Evolutionary conservation across 2,113 vertebrate species (phyloP), one percentile per base, ranked within the genome.

Genomic region (Toxotes jaculatrix): DNA sequence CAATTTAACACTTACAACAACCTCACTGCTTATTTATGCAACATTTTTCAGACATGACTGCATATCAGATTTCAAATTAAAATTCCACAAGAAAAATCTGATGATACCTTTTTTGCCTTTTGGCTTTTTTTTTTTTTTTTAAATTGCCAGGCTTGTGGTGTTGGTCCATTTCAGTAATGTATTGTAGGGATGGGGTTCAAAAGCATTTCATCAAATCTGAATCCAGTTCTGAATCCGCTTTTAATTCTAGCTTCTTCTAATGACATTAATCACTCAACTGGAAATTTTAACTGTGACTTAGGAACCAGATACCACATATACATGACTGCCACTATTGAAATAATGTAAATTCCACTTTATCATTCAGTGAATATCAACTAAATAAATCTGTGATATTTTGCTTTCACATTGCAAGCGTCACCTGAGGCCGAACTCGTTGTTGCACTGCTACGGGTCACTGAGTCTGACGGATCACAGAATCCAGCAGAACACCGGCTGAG

Each of bases 21-120:
- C 56, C 61, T 70, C 40, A 68, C 66, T 55, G 68, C 34, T 42
- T 66, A 76, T 83, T 80, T 47, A 69, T 61, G 14, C 66, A 83
- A 51, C 59, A 82, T 78, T 79, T 53, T 73, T 84, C 0, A 4
- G 23, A 75, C 68, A 57, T 57, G 72, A 82, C 38, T 71, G 17
- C 3, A 3, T n/a, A 60, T 63, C 23, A 60, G 40, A 72, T 53
- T 77, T 82, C 3, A 60, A 53, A 70, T 77, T 43, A 69, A 42
- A 59, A 23, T 60, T 51, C 19, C 31, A 16, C 5, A 21, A 9
- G n/a, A 65, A 64, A 81, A 53, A 69, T 32, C 36, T 14, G 2
- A 73, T 53, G 23, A n/a, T 43, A 38, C 13, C 19, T 45, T 62
- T 70, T 32, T 19, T 43, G 32, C 13, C 19, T 45, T 62, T 70